Evolutionary conservation across 2,888 invertebrate species (phyloP).

Genomic region (Epinotia ramella): DNA sequence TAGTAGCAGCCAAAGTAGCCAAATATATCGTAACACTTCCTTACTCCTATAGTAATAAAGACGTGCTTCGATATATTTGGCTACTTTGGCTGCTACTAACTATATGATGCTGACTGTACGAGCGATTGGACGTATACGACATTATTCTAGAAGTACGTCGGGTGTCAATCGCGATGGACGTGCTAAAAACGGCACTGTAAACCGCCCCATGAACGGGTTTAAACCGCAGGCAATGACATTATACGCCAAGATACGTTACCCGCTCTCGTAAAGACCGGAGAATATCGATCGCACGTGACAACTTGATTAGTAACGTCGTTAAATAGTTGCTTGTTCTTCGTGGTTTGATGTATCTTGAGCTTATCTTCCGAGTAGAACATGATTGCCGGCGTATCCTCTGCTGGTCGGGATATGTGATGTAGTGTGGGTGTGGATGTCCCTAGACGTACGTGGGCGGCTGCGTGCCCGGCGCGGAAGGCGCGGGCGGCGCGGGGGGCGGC

Average conservation of each 20-base stretch:
- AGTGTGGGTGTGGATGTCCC: background rate
- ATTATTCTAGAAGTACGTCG: background rate
- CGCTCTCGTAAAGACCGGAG: background rate
- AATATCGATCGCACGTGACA: no score
- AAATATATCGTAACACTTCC: no score
- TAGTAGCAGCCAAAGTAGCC: no score
- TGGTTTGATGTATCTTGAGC: no score
- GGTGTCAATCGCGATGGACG: no score
- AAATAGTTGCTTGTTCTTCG: no score
- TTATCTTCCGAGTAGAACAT: background rate
- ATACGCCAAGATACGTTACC: background rate
- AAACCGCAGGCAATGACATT: background rate
- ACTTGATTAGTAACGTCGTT: no score
- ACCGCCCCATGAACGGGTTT: no score
- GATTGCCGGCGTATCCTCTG: background rate
- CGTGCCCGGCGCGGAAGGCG: constrained; percentile 40
- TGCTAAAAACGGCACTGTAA: background rate
- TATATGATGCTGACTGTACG: no score
- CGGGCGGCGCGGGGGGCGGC: constrained; percentile 56
- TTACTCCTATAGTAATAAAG: no score
- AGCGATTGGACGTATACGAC: background rate
- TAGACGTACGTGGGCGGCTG: constrained; percentile 70
- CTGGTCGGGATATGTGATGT: background rate
- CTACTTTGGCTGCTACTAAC: no score
- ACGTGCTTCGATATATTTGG: no score